Evolutionary conservation across 92 coral and sea anemone genomes (phyloP).

Genomic region (Porites rus): DNA sequence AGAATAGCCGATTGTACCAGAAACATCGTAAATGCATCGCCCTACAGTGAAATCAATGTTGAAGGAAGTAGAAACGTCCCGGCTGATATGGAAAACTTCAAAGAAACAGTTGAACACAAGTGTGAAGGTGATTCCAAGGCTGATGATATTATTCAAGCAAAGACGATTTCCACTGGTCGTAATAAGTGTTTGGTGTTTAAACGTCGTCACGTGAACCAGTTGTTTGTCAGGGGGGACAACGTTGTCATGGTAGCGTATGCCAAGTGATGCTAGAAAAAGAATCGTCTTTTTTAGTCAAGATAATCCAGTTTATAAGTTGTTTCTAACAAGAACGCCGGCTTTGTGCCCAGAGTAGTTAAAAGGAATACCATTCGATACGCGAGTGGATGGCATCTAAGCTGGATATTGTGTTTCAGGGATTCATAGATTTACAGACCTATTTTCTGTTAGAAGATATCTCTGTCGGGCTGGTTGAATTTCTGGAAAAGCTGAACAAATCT

Average conservation of each 20-base stretch:
- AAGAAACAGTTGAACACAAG: background rate
- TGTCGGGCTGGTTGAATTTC: too few relatives aligned
- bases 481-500: too few relatives aligned
- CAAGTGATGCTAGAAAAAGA: constrained; percentile 7
- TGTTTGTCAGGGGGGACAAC: constrained; percentile 97
- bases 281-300: background rate
- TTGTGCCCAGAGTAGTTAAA: too few relatives aligned
- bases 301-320: background rate
- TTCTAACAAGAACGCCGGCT: too few relatives aligned
- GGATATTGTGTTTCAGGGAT: too few relatives aligned
- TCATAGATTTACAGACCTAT: too few relatives aligned
- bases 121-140: background rate
- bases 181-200: constrained; percentile 85
- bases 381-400: too few relatives aligned
- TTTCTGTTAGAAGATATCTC: too few relatives aligned
- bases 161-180: constrained; percentile 64
- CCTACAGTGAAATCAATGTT: background rate
- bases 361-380: too few relatives aligned
- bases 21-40: background rate
- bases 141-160: background rate
- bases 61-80: background rate
- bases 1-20: constrained; percentile 1
- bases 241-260: constrained; percentile 94
- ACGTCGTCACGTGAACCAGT: constrained; percentile 94
- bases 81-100: background rate